Evolutionary conservation across 92 coral and sea anemone genomes (phyloP).

Genomic region (Galaxea fascicularis): DNA sequence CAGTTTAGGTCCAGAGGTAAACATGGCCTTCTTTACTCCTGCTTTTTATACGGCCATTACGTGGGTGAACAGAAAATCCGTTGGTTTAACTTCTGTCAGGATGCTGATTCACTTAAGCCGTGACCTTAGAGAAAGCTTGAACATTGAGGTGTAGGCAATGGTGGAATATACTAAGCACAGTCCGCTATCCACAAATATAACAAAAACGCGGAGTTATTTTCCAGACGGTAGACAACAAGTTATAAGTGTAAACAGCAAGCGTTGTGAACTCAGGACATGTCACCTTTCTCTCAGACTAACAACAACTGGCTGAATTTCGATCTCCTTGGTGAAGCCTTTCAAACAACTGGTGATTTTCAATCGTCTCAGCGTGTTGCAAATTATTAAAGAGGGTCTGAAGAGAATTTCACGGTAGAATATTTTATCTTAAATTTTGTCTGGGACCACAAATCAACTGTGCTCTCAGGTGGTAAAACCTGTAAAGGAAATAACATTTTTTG

Average conservation of each 20-base stretch:
- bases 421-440: not conserved
- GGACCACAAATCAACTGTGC: not conserved
- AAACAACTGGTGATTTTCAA: not conserved
- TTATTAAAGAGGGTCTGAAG: not conserved
- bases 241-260: not conserved
- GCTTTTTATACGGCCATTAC: not conserved
- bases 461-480: too few species aligned
- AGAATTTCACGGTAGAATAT: not conserved
- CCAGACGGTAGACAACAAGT: not conserved
- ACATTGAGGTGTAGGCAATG: not conserved
- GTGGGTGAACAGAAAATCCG: not conserved
- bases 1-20: not conserved
- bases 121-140: not conserved
- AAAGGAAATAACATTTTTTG: too few species aligned
- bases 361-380: not conserved
- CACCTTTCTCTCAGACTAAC: not conserved
- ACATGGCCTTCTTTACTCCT: not conserved
- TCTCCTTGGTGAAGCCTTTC: not conserved
- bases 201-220: too few species aligned
- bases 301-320: constrained; percentile 16
- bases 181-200: not conserved
- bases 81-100: not conserved
- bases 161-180: not conserved
- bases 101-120: not conserved
- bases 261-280: not conserved